Percentiles rank a stretch among this genome's conserved stretches.
These are phyloP conservation scores for Germaria angustata DNA, from an alignment of 2,888 invertebrate genomes.

Conservation along the genomic window DNA sequence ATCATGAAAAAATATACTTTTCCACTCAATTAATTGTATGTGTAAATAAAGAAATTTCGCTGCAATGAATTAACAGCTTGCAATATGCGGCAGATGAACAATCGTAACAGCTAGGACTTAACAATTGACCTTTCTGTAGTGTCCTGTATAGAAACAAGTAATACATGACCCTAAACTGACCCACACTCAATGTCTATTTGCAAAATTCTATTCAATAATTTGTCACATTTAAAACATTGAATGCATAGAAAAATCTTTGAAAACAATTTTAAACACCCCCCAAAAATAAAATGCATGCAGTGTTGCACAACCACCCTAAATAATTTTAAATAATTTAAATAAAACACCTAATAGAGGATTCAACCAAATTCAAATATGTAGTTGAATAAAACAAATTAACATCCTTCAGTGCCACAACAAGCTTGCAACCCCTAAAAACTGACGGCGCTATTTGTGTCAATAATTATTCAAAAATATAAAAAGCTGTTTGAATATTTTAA, in stretches of 20 bases:
- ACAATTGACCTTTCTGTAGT: conserved; percentile 55
- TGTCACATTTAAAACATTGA: conserved; percentile 49
- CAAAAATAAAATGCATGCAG: not conserved
- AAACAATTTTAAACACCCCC: conserved; percentile 46
- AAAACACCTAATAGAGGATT: conserved; percentile 59
- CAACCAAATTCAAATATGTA: conserved; percentile 51
- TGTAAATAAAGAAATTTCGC: conserved; percentile 7
- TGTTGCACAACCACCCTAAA: conserved; percentile 38
- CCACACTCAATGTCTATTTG: conserved; percentile 40
- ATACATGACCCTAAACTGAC: conserved; percentile 59
- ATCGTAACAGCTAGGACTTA: not conserved
- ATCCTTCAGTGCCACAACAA: conserved; percentile 25
- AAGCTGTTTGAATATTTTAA: conserved; percentile 14
- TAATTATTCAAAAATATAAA: conserved; percentile 21
- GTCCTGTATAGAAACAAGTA: conserved; percentile 39
- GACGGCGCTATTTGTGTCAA: not conserved
- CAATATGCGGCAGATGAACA: conserved; percentile 48
- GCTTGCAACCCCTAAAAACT: conserved; percentile 48
- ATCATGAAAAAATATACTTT: not conserved
- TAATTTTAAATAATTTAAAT: conserved; percentile 51
- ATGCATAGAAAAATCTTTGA: not conserved
- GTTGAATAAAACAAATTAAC: conserved; percentile 1
- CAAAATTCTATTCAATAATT: conserved; percentile 40
- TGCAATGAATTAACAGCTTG: conserved; percentile 26
- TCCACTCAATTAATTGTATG: conserved; percentile 25